Evolutionary conservation across 2,797 vertebrate species (phyloP), one percentile per base, ranked within the genome.

Genomic region (Cacajao melanocephalus): DNA sequence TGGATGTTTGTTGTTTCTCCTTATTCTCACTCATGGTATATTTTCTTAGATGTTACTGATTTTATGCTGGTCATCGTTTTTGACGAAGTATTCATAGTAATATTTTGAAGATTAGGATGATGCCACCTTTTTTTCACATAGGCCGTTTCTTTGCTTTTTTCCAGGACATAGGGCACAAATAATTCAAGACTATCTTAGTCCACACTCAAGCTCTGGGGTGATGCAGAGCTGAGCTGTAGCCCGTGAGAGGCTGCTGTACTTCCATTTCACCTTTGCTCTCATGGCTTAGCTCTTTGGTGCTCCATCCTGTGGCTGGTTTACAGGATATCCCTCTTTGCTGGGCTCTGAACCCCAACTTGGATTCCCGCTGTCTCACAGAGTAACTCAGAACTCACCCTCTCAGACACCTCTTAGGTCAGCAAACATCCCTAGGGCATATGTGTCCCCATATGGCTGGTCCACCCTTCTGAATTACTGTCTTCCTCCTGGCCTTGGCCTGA

Each of bases 241-340:
- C 26, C 55, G 8, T 2, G 36, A 50, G 67, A 5, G 0, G 6
- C n/a, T 1, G 19, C 1, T 5, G 1, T 33, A 11, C 4, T 70
- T 64, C 24, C 64, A 30, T 9, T 26, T 94, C 55, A 17, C 20
- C 73, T 78, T 46, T 67, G n/a, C 11, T 57, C 19, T 28, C 15
- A 1, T n/a, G 9, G 10, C 36, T 90, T 83, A 24, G 14, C 13
- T n/a, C 46, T 83, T 20, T n/a, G 41, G 15, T 50, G 7, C 26
- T 52, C 41, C 17, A 55, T n/a, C 46, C 64, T n/a, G n/a, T 7
- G 5, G 5, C 39, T 86, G 2, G 0, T 73, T 85, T 89, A 11
- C 58, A 82, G 22, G 13, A 64, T 44, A 0, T 73, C 52, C 11
- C 11, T 86, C 30, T 83, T 90, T 30, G 14, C 19, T 79, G 30